Conservation (phyloP, 2,797 vertebrate genomes). For the Sebastes nivosus region DNA sequence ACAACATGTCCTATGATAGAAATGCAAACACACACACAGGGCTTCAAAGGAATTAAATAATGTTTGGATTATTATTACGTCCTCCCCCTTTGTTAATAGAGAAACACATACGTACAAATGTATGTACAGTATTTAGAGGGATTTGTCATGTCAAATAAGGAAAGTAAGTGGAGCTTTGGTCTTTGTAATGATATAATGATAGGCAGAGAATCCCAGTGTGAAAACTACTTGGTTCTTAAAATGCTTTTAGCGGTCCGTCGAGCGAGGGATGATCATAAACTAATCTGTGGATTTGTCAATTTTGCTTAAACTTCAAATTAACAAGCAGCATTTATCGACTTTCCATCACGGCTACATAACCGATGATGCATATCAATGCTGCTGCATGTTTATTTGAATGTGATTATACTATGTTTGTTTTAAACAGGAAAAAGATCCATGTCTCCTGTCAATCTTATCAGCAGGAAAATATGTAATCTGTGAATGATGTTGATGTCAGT, state of each 20-base stretch:
- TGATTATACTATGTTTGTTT: not conserved
- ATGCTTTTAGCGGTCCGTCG: not conserved
- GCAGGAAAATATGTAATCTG: constrained; percentile 13
- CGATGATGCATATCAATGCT: not conserved
- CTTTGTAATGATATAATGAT: not conserved
- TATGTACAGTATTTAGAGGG: not conserved
- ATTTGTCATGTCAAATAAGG: not conserved
- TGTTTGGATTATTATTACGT: not conserved
- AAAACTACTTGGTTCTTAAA: not conserved
- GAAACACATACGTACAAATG: not conserved
- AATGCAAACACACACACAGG: not conserved
- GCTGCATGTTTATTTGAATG: not conserved
- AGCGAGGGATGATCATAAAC: not conserved
- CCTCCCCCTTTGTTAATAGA: not conserved
- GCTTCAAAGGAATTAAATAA: constrained; percentile 17
- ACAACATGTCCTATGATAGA: not conserved
- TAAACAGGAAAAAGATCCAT: not conserved
- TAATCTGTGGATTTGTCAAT: constrained; percentile 9
- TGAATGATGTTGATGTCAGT: constrained; percentile 24
- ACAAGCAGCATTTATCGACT: not conserved
- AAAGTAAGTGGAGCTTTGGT: not conserved
- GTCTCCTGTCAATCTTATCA: constrained; percentile 1
- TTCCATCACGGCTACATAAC: not conserved
- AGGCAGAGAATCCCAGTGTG: not conserved
- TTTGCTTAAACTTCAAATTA: constrained; percentile 2